A percentile compares a stretch with the other conserved stretches of the same genome.
Evolutionary conservation across 2,797 vertebrate species (phyloP).

Genomic region (Scarus forsteni): DNA sequence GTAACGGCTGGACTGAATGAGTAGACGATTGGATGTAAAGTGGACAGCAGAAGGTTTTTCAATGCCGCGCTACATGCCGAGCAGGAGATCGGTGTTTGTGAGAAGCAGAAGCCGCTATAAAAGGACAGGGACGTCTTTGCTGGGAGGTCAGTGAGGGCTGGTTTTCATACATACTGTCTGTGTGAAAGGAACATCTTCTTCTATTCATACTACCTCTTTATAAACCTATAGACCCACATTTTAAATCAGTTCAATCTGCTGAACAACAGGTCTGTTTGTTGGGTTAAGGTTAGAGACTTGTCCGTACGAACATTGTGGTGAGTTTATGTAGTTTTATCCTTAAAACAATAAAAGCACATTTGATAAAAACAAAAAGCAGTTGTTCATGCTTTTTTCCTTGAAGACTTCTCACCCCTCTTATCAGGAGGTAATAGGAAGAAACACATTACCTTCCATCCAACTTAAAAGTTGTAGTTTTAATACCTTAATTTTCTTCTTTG

Average conservation of each 20-base stretch:
- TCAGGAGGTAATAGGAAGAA: too few relatives aligned
- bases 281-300: background rate
- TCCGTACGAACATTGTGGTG: background rate
- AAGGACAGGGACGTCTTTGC: constrained; percentile 17
- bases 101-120: constrained; percentile 8
- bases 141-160: constrained; percentile 42
- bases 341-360: too few relatives aligned
- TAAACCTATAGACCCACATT: background rate
- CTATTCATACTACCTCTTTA: background rate
- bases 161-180: constrained; percentile 12
- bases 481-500: too few relatives aligned
- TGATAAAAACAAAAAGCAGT: too few relatives aligned
- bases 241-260: background rate
- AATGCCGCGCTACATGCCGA: constrained; percentile 27
- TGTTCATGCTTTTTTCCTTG: too few relatives aligned
- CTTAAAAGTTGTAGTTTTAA: too few relatives aligned
- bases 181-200: background rate
- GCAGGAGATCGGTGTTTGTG: constrained; percentile 21
- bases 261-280: background rate
- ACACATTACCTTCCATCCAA: too few relatives aligned
- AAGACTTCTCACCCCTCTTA: too few relatives aligned
- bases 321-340: too few relatives aligned
- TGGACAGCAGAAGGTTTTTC: background rate
- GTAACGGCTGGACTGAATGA: background rate
- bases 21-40: background rate